These are phyloP conservation scores for Aphaenogaster floridana DNA, from an alignment of 1,140 invertebrate genomes.

Conservation along the genomic window DNA sequence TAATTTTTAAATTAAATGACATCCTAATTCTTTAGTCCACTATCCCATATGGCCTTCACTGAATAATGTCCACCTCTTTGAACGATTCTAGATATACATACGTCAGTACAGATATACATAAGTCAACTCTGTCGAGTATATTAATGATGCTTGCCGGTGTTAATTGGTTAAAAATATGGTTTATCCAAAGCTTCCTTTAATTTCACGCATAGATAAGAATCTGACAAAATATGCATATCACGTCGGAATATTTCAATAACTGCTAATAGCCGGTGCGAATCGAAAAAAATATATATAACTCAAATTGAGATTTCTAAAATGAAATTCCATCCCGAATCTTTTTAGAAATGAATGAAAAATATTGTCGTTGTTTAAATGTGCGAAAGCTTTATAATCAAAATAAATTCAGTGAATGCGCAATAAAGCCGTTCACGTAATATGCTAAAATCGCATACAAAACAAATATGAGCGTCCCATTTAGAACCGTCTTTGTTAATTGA, in stretches of 20 bases:
- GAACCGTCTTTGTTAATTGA: constrained; percentile 32
- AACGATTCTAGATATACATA: background rate
- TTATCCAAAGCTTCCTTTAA: background rate
- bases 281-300: constrained; percentile 1
- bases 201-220: background rate
- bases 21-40: background rate
- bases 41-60: too few relatives aligned
- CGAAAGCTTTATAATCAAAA: background rate
- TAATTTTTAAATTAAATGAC: constrained; percentile 26
- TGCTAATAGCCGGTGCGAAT: background rate
- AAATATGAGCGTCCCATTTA: constrained; percentile 21
- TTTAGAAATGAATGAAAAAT: background rate
- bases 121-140: background rate
- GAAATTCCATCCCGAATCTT: background rate
- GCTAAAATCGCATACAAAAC: constrained; percentile 11
- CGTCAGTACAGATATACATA: background rate
- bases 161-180: constrained; percentile 1
- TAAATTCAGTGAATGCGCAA: background rate
- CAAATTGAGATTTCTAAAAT: background rate
- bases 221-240: background rate
- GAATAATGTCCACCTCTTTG: background rate
- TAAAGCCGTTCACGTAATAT: constrained; percentile 2
- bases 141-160: background rate
- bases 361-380: constrained; percentile 30
- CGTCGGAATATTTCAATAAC: background rate